Evolutionary conservation across 2,113 vertebrate species (phyloP), one percentile per base, ranked within the genome.

Genomic region (Malaclemys terrapin): DNA sequence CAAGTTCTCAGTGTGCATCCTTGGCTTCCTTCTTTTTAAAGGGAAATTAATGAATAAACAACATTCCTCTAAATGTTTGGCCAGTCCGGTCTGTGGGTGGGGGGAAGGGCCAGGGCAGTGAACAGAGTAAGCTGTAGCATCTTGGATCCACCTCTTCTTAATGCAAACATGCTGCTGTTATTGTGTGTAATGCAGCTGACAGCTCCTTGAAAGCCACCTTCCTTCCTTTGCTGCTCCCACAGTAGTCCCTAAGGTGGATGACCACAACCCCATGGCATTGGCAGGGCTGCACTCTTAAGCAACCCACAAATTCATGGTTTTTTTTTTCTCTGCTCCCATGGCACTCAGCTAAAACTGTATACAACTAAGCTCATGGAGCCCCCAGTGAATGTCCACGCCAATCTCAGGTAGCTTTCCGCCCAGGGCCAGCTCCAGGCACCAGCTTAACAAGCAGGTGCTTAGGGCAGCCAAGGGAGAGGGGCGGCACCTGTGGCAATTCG

Each of bases 1-100:
- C 3, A 0, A 2, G 1, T 42, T 80, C 72, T 76, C 65, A 93
- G 57, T 5, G 42, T 90, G 0, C 0, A 42, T 85, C 79, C 54
- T 54, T 93, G 82, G 69, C 38, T 22, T 82, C 52, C 47, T 42
- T 72, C 29, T 69, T 72, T 42, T 42, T 24, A 42, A 42, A 75
- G 5, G n/a, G 69, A 75, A 20, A 42, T 75, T 75, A 75, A 75
- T 42, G 17, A 54, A 45, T 57, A n/a, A 78, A 24, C 76, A 93
- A 35, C n/a, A 75, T 85, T 96, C 47, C 16, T 94, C 84, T 69
- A 54, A 8, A 20, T 90, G 35, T 56, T 85, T 17, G 16, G 38
- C 56, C 19, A 89, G 10, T 72, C 52, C 62, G 14, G 8, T 91
- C 52, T 90, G 81, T 3, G 19, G 38, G 25, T 84, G 52, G 85